Conservation (phyloP, 2,888 invertebrate genomes). For the Tigriopus californicus region DNA sequence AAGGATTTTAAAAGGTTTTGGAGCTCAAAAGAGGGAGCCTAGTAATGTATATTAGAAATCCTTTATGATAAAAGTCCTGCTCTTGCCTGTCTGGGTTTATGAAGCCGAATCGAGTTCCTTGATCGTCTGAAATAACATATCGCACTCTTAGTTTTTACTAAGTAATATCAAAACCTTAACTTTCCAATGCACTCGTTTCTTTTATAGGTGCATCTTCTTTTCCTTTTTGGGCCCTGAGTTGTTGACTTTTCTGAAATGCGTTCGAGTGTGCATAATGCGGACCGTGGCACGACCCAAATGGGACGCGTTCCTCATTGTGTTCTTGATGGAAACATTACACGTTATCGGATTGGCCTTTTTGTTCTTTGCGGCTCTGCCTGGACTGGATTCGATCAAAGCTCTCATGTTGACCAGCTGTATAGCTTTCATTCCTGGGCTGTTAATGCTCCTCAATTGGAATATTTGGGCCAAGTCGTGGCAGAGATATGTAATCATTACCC, state of each 20-base stretch:
- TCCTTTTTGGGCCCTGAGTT: neutral
- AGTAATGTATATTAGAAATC: too few species aligned
- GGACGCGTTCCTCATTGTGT: conserved; percentile 23
- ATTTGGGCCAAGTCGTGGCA: neutral
- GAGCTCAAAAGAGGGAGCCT: too few species aligned
- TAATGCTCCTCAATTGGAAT: neutral
- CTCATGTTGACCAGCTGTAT: conserved; percentile 32
- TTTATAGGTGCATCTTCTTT: neutral
- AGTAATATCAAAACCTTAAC: neutral
- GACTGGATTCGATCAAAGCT: conserved; percentile 30
- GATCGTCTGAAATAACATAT: too few species aligned
- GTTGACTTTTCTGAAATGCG: neutral
- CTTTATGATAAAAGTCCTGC: too few species aligned
- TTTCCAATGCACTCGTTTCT: neutral
- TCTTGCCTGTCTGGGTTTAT: too few species aligned
- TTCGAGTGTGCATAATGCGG: neutral
- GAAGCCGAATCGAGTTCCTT: too few species aligned
- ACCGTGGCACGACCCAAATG: conserved; percentile 18
- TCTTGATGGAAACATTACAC: conserved; percentile 31
- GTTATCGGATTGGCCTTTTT: conserved; percentile 32
- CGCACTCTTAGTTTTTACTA: neutral
- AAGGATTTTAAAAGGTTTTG: too few species aligned
- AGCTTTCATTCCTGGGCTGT: neutral
- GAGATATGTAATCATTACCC: neutral
- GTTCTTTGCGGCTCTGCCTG: conserved; percentile 31